These are phyloP conservation scores for Invenusta paracnida DNA, from an alignment of 2,888 invertebrate species.

Conservation along the genomic window DNA sequence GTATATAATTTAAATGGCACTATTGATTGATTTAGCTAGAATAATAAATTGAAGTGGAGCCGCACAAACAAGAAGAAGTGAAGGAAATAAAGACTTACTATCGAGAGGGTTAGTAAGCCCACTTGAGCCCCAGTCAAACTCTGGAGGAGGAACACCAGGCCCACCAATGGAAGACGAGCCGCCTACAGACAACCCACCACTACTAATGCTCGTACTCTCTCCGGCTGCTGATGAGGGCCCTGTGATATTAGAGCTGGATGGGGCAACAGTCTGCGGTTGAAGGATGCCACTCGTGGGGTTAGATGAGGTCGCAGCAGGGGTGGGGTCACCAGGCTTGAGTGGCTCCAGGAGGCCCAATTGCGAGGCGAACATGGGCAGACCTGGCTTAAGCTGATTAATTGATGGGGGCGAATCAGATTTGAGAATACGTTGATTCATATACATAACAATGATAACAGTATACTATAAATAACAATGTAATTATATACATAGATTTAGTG, in stretches of 20 bases:
- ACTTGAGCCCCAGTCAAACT: slow-evolving; percentile 73
- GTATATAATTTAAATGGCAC: too few relatives aligned
- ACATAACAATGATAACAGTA: too few relatives aligned
- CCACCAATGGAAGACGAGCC: slow-evolving; percentile 43
- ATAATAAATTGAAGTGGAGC: too few relatives aligned
- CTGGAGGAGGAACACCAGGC: slow-evolving; percentile 59
- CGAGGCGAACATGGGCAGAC: slow-evolving; percentile 79
- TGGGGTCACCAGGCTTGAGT: slow-evolving; percentile 47
- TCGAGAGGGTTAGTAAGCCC: slow-evolving; percentile 72
- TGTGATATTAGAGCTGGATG: neutral
- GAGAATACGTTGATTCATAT: too few relatives aligned
- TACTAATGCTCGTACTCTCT: neutral
- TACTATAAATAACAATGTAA: too few relatives aligned
- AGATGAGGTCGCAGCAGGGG: neutral
- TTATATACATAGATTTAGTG: too few relatives aligned
- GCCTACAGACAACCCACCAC: neutral
- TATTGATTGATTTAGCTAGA: too few relatives aligned
- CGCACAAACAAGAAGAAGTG: too few relatives aligned
- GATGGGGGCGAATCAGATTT: too few relatives aligned
- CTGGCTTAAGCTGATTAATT: slow-evolving; percentile 64
- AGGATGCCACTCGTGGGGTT: slow-evolving; percentile 2
- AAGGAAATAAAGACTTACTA: too few relatives aligned
- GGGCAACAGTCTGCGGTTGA: neutral
- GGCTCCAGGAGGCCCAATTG: slow-evolving; percentile 68
- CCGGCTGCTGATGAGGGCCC: neutral